Evolutionary conservation across 1,140 invertebrate species (phyloP).

Genomic region (Drosophila baimaii): DNA sequence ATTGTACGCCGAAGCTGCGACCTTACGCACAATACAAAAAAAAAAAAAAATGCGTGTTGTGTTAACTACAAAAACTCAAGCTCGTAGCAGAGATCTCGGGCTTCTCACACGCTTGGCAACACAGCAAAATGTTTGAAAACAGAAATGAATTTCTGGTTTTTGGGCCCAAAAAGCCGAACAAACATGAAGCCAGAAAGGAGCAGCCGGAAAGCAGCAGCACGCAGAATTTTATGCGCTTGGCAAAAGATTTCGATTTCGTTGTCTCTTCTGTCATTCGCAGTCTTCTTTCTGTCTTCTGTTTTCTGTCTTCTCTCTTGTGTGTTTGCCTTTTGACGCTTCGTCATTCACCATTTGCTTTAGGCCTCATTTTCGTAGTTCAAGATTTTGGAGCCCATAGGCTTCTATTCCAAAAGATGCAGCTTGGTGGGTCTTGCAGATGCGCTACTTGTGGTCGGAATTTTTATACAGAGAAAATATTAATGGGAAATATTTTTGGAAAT

Average conservation of each 20-base stretch:
- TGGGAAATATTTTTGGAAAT: no score
- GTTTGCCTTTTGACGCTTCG: slow-evolving; percentile 38
- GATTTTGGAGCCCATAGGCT: slow-evolving; percentile 34
- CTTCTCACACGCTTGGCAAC: slow-evolving; percentile 67
- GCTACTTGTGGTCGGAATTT: slow-evolving; percentile 11
- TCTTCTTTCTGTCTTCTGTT: slow-evolving; percentile 27
- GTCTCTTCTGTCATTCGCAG: slow-evolving; percentile 22
- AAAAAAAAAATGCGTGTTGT: slow-evolving; percentile 60
- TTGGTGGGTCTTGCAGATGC: slow-evolving; percentile 12
- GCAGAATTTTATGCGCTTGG: slow-evolving; percentile 82
- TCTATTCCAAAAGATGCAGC: slow-evolving; percentile 5
- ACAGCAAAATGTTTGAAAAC: slow-evolving; percentile 53
- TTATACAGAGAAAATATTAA: background rate
- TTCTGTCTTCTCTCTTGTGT: slow-evolving; percentile 21
- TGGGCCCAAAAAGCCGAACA: slow-evolving; percentile 46
- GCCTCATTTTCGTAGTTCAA: slow-evolving; percentile 57
- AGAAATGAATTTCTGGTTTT: slow-evolving; percentile 63
- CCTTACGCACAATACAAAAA: slow-evolving; percentile 72
- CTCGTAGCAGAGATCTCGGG: slow-evolving; percentile 31
- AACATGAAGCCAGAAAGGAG: slow-evolving; percentile 41
- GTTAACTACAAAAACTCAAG: slow-evolving; percentile 33
- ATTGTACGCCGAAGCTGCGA: slow-evolving; percentile 74
- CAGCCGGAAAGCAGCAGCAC: slow-evolving; percentile 44
- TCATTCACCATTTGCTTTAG: slow-evolving; percentile 58
- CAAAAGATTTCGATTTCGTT: slow-evolving; percentile 77